Conservation (phyloP, 2,113 vertebrate genomes). For the Siphamia tubifer region DNA sequence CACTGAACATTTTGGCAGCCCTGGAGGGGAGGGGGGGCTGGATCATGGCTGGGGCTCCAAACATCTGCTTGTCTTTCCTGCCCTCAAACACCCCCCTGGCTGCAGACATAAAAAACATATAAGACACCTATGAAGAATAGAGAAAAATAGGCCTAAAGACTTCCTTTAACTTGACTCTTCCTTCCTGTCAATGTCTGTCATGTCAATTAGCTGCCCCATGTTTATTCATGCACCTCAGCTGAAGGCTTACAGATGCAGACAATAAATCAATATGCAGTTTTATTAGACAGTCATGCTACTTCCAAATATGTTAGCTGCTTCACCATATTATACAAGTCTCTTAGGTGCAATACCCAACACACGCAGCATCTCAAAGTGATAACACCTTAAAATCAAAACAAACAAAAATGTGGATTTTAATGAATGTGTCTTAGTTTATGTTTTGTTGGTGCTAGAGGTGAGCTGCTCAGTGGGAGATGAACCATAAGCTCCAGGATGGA, state of each 20-base stretch:
- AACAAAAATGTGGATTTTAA: too few species aligned
- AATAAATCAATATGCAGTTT: conserved; percentile 6
- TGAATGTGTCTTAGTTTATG: neutral
- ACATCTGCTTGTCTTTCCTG: too few species aligned
- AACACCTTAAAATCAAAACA: neutral
- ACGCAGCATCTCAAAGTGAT: neutral
- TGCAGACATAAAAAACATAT: too few species aligned
- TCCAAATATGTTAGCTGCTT: neutral
- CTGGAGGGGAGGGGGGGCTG: too few species aligned
- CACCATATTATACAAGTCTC: neutral
- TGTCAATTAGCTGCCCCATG: neutral
- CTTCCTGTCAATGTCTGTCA: too few species aligned
- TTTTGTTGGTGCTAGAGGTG: neutral
- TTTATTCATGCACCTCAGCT: conserved; percentile 8
- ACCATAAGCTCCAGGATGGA: neutral
- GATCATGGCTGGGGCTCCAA: too few species aligned
- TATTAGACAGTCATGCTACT: neutral
- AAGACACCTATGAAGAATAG: too few species aligned
- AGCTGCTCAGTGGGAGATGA: neutral
- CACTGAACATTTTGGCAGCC: too few species aligned
- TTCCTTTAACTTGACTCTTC: too few species aligned
- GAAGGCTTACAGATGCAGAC: neutral
- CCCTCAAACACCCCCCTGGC: too few species aligned
- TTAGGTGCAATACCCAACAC: neutral
- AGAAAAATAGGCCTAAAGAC: too few species aligned